A percentile compares a stretch with the other conserved stretches of the same genome.
Evolutionary conservation across 2,888 invertebrate species (phyloP).

Genomic region (Lasioglossum pauxillum): DNA sequence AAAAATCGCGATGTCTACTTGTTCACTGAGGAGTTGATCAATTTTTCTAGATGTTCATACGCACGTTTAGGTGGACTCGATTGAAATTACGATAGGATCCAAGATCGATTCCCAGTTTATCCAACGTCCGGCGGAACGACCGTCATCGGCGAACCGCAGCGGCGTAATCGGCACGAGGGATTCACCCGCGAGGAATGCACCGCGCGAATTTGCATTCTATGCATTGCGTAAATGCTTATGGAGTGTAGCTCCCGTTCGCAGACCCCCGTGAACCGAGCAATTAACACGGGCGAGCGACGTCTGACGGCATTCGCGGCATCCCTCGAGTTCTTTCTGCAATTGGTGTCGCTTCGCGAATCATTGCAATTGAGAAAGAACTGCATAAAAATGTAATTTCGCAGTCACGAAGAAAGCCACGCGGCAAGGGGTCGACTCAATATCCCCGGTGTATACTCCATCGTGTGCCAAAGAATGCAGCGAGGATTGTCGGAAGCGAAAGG

Average conservation of each 20-base stretch:
- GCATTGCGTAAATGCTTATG: slow-evolving; percentile 69
- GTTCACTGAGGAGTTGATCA: not conserved
- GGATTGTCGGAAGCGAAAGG: not conserved
- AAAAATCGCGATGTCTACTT: not conserved
- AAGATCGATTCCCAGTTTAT: slow-evolving; percentile 8
- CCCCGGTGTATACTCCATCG: not conserved
- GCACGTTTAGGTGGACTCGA: not conserved
- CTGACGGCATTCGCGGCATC: slow-evolving; percentile 26
- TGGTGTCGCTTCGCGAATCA: not conserved
- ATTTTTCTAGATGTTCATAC: not conserved
- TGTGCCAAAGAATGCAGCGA: not conserved
- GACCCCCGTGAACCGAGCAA: slow-evolving; percentile 48
- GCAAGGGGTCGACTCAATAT: not conserved
- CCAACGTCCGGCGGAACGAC: slow-evolving; percentile 40
- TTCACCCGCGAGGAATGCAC: slow-evolving; percentile 74
- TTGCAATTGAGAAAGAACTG: not conserved
- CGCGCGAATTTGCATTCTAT: slow-evolving; percentile 80
- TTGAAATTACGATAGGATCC: not conserved
- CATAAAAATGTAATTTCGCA: not conserved
- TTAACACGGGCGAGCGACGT: slow-evolving; percentile 33
- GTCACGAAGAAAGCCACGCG: not conserved
- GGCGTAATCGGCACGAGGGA: slow-evolving; percentile 51
- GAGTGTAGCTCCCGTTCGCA: slow-evolving; percentile 60
- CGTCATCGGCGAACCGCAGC: slow-evolving; percentile 25
- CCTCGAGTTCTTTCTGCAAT: not conserved